These are phyloP conservation scores for Sorex maritimensis DNA, from an alignment of 2,797 vertebrate species.

Conservation along the genomic window DNA sequence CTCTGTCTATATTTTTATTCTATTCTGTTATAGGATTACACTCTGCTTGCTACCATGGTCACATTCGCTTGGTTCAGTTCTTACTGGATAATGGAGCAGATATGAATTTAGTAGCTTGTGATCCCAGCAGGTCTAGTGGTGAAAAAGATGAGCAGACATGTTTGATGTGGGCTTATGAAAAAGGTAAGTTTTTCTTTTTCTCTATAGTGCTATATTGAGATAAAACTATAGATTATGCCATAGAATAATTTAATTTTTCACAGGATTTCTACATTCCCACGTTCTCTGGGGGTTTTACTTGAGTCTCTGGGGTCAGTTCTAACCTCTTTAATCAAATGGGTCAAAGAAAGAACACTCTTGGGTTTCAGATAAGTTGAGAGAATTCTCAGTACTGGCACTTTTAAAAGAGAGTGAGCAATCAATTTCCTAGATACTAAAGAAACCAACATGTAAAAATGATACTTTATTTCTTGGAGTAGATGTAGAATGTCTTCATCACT, in stretches of 20 bases:
- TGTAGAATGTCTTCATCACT: background rate
- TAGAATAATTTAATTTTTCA: conserved; percentile 34
- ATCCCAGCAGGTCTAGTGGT: conserved; percentile 98
- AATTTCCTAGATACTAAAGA: background rate
- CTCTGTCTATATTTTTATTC: conserved; percentile 30
- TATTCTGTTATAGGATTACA: conserved; percentile 93
- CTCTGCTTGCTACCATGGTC: conserved; percentile 97
- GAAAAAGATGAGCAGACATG: conserved; percentile 99
- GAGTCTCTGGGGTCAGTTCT: conserved; percentile 5
- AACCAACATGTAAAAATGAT: background rate
- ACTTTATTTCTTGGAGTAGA: background rate
- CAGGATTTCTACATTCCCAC: background rate
- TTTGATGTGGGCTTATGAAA: conserved; percentile 99
- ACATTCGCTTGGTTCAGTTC: conserved; percentile 97
- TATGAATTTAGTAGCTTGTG: conserved; percentile 98
- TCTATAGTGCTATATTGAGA: conserved; percentile 55
- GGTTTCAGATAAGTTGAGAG: conserved; percentile 32
- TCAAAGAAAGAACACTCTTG: conserved; percentile 42
- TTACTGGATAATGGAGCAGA: conserved; percentile 97
- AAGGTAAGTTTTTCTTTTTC: conserved; percentile 92
- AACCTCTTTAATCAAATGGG: conserved; percentile 58
- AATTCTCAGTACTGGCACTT: background rate
- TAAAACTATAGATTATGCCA: conserved; percentile 57
- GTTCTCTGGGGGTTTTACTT: conserved; percentile 53
- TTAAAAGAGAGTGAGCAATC: conserved; percentile 2